phyloP scores from a whole-genome alignment of 92 coral and sea anemone species.

The Muricea muricata region DNA sequence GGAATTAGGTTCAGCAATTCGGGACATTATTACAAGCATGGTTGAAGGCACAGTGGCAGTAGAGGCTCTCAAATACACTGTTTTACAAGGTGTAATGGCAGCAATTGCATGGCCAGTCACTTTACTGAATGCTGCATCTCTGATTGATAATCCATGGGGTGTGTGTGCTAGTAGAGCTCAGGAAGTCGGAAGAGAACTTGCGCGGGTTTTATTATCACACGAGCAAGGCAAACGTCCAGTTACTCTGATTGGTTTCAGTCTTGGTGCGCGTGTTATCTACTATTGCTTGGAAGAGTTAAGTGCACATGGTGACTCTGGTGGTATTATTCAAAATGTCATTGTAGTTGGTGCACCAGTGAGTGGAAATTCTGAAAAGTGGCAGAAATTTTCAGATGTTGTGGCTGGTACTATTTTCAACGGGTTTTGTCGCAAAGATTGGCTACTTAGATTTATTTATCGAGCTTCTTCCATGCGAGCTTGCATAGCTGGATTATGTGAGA shows the following conservation, averaged over 20 bases:
- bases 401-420: slow-evolving; percentile 85
- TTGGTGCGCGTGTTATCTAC: slow-evolving; percentile 92
- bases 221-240: slow-evolving; percentile 91
- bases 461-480: slow-evolving; percentile 69
- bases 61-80: slow-evolving; percentile 79
- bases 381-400: slow-evolving; percentile 65
- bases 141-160: slow-evolving; percentile 93
- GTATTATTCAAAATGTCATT: slow-evolving; percentile 71
- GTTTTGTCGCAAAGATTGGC: slow-evolving; percentile 86
- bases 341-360: slow-evolving; percentile 91
- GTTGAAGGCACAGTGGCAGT: slow-evolving; percentile 65
- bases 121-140: slow-evolving; percentile 70
- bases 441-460: slow-evolving; percentile 78
- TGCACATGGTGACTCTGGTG: slow-evolving; percentile 51
- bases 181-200: slow-evolving; percentile 83
- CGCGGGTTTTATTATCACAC: slow-evolving; percentile 72
- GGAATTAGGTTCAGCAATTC: slow-evolving; percentile 78
- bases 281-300: slow-evolving; percentile 77
- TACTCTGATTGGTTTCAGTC: slow-evolving; percentile 85
- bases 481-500: slow-evolving; percentile 81
- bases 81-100: slow-evolving; percentile 72
- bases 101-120: slow-evolving; percentile 87
- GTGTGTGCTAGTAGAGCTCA: slow-evolving; percentile 84
- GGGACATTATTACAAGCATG: slow-evolving; percentile 57
- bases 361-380: slow-evolving; percentile 73